These are phyloP conservation scores for Nothoprocta perdicaria DNA, from an alignment of 2,113 vertebrate genomes.

Conservation along the genomic window DNA sequence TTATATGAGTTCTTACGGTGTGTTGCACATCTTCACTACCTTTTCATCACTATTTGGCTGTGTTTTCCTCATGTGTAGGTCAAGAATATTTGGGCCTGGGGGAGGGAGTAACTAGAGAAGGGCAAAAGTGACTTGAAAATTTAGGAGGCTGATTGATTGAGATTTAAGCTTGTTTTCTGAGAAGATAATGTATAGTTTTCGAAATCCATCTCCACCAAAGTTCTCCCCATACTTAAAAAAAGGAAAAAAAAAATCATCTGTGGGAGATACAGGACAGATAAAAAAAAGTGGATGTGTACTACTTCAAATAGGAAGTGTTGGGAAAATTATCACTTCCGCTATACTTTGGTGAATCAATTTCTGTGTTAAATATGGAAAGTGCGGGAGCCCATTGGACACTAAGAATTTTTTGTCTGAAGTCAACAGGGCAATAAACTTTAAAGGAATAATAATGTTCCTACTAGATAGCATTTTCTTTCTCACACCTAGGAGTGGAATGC, in stretches of 20 bases:
- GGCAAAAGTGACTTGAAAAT: not conserved
- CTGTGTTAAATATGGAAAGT: not conserved
- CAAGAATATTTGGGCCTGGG: not conserved
- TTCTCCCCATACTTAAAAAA: not conserved
- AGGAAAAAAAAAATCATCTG: fast-evolving
- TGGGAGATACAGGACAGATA: not conserved
- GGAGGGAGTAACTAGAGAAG: not conserved
- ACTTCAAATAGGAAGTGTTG: not conserved
- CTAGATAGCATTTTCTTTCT: not conserved
- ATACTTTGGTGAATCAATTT: not conserved
- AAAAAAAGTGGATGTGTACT: not conserved
- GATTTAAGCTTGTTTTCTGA: constrained; percentile 24
- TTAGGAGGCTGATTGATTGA: not conserved
- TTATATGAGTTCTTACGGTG: not conserved
- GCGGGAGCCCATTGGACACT: not conserved
- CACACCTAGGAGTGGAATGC: not conserved
- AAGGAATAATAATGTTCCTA: not conserved
- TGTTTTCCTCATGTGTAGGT: not conserved
- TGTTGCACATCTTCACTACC: no score
- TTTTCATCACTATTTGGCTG: not conserved
- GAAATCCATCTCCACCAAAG: not conserved
- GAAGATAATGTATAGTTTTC: constrained; percentile 33
- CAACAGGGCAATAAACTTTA: not conserved
- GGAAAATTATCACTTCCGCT: not conserved
- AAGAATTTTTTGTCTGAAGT: not conserved